Base-by-base conservation (phyloP, 2,888 invertebrate genomes). In the Dioctria rufipes region DNA sequence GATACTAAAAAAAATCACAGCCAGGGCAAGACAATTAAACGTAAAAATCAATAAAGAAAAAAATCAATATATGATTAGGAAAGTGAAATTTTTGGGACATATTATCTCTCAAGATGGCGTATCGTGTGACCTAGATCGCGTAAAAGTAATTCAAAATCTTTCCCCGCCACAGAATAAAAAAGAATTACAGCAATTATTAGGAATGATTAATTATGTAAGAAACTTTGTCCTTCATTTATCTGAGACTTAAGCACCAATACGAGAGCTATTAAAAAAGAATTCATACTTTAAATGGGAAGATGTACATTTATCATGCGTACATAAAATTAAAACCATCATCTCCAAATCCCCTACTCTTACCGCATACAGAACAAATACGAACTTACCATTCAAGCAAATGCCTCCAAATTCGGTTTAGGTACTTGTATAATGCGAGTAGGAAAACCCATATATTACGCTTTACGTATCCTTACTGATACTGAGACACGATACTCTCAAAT, bases 1-100 rank as follows among this genome's bases (percentile, higher is more conserved):
- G 65, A 85, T 82, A 43, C 78, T 86, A 39, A 71, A 81, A 43
- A 11, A 80, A 77, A 85, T 86, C 1, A 51, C 86, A 63, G 80
- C 84, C 5, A 81, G 83, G 63, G 85, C 85, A 11, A 82, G 54
- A 81, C 5, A 85, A 78, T 11, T 5, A 66, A 84, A 84, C 82
- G 82, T 86, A 40, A 86, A 84, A 81, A 86, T 86, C 80, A 87
- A 86, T 83, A 77, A 11, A 46, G 79, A 83, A 11, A 86, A 86
- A 83, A 8, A 85, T 37, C 84, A 86, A 78, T 86, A 82, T 71
- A 83, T 83, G 81, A 60, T 81, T 13, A 82, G 80, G 49, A 13
- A 83, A 63, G 85, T 86, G 4, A 85, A 84, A 82, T 86, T 85
- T 83, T 79, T 86, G 37, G 86, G 86, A 5, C 80, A 83, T 13